Percentiles rank a stretch among this genome's conserved stretches.
These are phyloP conservation scores for Carassius carassius DNA, from an alignment of 2,113 vertebrate genomes.

Conservation along the genomic window DNA sequence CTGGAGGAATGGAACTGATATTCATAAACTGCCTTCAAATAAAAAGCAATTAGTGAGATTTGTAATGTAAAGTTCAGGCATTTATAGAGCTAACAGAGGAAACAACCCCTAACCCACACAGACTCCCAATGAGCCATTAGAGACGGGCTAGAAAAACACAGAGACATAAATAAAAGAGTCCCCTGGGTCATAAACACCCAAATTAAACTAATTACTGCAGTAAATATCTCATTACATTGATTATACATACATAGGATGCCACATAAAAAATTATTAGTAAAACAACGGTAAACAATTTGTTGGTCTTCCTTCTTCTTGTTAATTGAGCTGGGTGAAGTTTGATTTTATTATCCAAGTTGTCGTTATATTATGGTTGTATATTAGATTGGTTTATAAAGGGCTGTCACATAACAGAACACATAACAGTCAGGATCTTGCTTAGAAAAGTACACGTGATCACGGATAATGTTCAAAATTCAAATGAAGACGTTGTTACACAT, in stretches of 20 bases:
- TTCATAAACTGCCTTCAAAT: constrained; percentile 32
- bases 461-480: not conserved
- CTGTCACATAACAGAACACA: not conserved
- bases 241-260: not conserved
- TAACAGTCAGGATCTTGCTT: not conserved
- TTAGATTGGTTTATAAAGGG: not conserved
- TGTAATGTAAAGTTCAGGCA: constrained; percentile 38
- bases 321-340: not conserved
- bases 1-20: not conserved
- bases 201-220: constrained; percentile 12
- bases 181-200: not conserved
- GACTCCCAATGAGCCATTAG: constrained; percentile 33
- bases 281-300: not conserved
- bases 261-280: not conserved
- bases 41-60: constrained; percentile 36
- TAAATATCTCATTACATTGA: constrained; percentile 11
- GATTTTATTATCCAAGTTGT: not conserved
- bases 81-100: not conserved
- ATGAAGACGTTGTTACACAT: not conserved
- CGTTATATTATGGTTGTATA: not conserved
- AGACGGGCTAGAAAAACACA: not conserved
- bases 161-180: not conserved
- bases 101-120: constrained; percentile 30
- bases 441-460: not conserved
- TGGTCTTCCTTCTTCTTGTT: not conserved